Evolutionary conservation across 2,113 vertebrate genomes (phyloP).

Genomic region (Hipposideros armiger): DNA sequence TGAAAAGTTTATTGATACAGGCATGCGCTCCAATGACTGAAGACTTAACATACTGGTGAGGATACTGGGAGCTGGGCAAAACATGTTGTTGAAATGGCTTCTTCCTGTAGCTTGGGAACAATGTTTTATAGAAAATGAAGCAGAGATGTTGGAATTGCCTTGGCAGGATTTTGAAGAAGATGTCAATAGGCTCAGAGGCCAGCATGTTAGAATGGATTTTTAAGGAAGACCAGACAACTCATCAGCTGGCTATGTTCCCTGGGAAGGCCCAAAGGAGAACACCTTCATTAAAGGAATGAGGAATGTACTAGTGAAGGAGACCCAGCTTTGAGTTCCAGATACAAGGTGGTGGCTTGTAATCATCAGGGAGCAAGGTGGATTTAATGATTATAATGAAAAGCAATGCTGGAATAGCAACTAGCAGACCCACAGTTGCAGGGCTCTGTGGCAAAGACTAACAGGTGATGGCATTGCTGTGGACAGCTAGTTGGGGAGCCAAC

Average conservation of each 20-base stretch:
- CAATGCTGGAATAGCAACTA: neutral
- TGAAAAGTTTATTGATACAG: neutral
- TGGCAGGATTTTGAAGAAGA: conserved; percentile 36
- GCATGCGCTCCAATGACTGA: neutral
- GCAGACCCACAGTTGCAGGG: neutral
- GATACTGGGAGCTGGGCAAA: neutral
- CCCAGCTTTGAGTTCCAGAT: neutral
- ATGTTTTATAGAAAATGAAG: conserved; percentile 10
- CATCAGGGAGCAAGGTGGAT: neutral
- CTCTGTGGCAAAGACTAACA: neutral
- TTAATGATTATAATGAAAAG: neutral
- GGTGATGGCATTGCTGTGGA: neutral
- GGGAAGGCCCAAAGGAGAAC: neutral
- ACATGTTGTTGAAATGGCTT: conserved; percentile 1
- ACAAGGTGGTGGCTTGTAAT: neutral
- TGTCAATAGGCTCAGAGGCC: neutral
- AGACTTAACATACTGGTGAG: conserved; percentile 23
- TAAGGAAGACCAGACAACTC: neutral
- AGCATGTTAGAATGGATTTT: neutral
- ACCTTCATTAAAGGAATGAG: neutral
- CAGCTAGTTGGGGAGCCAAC: neutral
- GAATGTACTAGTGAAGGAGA: neutral
- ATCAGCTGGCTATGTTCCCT: neutral
- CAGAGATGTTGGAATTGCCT: neutral
- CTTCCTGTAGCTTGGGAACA: conserved; percentile 7